Conservation (phyloP, 2,797 vertebrate genomes). For the Acanthurus leucopareius region DNA sequence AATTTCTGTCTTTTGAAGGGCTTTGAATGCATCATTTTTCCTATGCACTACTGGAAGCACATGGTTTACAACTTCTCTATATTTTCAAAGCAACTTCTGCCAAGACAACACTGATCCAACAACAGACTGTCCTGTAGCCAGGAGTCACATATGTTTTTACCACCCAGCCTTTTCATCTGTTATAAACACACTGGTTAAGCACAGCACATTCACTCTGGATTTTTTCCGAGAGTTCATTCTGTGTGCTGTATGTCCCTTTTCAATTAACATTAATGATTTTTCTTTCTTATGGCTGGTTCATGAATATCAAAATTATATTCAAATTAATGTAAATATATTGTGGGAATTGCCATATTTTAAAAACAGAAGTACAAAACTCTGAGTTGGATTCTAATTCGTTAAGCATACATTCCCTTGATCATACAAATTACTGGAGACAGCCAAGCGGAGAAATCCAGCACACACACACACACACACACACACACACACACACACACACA, state of each 20-base stretch:
- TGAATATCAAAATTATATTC: constrained; percentile 83
- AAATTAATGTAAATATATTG: constrained; percentile 81
- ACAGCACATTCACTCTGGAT: constrained; percentile 60
- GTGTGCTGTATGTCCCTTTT: constrained; percentile 75
- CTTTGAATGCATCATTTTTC: not conserved
- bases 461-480: constrained; percentile 40
- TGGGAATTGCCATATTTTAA: constrained; percentile 78
- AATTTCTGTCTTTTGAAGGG: not conserved
- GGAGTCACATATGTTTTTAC: constrained; percentile 62
- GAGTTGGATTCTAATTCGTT: constrained; percentile 75
- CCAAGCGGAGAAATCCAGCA: constrained; percentile 64
- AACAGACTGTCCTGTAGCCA: constrained; percentile 39
- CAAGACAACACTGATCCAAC: constrained; percentile 45
- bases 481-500: constrained; percentile 26
- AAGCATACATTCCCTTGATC: constrained; percentile 78
- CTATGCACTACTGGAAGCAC: constrained; percentile 9
- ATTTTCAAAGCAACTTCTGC: constrained; percentile 35
- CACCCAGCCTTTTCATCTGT: constrained; percentile 56
- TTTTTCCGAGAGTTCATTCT: constrained; percentile 73
- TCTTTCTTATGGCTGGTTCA: constrained; percentile 72
- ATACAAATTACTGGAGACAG: constrained; percentile 78
- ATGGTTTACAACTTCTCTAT: constrained; percentile 12
- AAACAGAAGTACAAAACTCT: constrained; percentile 69
- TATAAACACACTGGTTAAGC: constrained; percentile 56
- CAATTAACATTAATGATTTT: constrained; percentile 84